Conservation (phyloP, 2,797 vertebrate species). For the Syngnathus rostellatus region DNA sequence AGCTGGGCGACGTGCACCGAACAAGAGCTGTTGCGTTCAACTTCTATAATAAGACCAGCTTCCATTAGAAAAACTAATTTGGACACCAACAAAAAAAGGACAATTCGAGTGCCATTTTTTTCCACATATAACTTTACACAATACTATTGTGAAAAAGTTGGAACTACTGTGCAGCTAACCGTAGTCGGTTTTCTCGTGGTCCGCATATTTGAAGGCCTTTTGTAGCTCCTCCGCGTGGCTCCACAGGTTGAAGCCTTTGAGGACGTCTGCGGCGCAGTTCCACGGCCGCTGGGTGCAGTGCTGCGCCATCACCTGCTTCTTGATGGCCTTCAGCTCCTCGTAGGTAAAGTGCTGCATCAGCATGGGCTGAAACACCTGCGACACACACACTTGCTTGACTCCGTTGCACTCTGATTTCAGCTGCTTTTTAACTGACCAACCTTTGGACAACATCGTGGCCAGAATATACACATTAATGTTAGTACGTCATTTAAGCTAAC, state of each 20-base stretch:
- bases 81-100: not conserved
- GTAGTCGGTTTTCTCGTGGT: constrained; percentile 87
- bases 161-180: constrained; percentile 63
- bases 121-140: no score
- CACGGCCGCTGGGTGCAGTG: constrained; percentile 80
- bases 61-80: constrained; percentile 2
- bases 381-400: constrained; percentile 6
- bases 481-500: not conserved
- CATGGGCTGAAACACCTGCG: constrained; percentile 98
- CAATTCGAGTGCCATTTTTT: no score
- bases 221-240: constrained; percentile 90
- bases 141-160: not conserved
- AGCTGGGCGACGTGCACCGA: constrained; percentile 77
- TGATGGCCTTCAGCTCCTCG: constrained; percentile 96
- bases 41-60: constrained; percentile 49
- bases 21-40: constrained; percentile 67
- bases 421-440: constrained; percentile 10
- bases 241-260: constrained; percentile 84
- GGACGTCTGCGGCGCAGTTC: constrained; percentile 74
- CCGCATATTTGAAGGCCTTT: constrained; percentile 88
- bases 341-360: constrained; percentile 99
- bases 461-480: not conserved
- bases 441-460: not conserved
- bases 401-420: no score
- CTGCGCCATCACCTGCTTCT: constrained; percentile 95